Evolutionary conservation across 2,113 vertebrate genomes (phyloP).

Genomic region (Talpa occidentalis): DNA sequence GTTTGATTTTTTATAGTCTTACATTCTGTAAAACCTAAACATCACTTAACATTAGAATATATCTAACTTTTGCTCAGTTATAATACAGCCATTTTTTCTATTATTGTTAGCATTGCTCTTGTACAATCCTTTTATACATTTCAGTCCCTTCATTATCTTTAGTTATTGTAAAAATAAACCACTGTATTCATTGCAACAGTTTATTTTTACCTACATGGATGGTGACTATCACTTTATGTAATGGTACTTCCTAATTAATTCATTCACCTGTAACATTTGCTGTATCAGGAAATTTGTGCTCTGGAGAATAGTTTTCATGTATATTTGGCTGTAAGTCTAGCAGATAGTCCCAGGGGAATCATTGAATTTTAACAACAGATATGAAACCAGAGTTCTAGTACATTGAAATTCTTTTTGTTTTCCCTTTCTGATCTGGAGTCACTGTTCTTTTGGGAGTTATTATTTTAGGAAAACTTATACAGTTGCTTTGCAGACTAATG

Average conservation of each 20-base stretch:
- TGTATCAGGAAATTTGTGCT: background rate
- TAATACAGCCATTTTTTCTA: background rate
- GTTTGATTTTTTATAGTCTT: background rate
- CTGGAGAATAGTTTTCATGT: background rate
- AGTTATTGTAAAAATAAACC: background rate
- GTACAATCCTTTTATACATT: background rate
- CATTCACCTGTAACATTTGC: background rate
- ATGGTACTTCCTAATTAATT: background rate
- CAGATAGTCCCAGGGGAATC: background rate
- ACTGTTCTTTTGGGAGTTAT: background rate
- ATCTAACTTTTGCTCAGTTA: background rate
- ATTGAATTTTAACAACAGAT: background rate
- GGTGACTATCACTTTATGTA: background rate
- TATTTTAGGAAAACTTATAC: background rate
- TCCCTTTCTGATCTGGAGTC: background rate
- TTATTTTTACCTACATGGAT: background rate
- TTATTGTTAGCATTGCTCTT: background rate
- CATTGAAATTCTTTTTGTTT: slow-evolving; percentile 16
- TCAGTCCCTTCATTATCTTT: background rate
- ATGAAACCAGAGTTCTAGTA: background rate
- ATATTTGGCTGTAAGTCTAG: background rate
- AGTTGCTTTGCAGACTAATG: background rate
- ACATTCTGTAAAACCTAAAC: background rate
- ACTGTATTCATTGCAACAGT: background rate
- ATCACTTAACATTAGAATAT: background rate